Evolutionary conservation across 2,797 vertebrate species (phyloP).

Genomic region (Cuniculus paca): DNA sequence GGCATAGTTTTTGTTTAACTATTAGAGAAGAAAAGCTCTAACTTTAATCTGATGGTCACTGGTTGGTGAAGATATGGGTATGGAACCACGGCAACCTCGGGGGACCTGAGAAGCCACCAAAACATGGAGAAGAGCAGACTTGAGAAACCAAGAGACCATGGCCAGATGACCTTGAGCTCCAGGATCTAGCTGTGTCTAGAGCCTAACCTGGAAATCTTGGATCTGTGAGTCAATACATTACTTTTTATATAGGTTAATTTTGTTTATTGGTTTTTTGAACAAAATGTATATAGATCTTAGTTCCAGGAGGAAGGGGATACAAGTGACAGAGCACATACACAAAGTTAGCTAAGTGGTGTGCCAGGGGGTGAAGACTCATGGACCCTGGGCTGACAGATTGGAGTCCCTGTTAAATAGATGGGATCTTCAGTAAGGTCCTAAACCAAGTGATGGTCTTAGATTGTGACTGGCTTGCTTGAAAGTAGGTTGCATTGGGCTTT

Average conservation of each 20-base stretch:
- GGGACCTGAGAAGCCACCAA: neutral
- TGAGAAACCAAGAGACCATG: neutral
- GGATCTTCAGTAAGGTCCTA: neutral
- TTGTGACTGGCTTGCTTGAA: neutral
- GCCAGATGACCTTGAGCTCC: neutral
- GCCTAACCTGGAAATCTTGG: no score
- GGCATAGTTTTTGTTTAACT: neutral
- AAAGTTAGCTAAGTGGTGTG: neutral
- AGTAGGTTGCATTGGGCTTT: slow-evolving; percentile 26
- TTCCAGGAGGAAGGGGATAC: neutral
- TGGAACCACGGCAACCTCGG: neutral
- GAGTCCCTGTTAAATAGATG: neutral
- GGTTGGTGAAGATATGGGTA: neutral
- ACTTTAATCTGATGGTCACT: neutral
- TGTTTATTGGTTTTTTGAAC: slow-evolving; percentile 20
- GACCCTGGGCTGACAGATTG: neutral
- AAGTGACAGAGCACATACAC: neutral
- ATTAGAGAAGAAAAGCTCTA: neutral
- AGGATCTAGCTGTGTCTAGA: neutral
- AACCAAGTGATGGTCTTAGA: neutral
- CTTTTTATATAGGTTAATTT: neutral
- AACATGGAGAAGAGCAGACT: neutral
- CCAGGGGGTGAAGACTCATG: rapidly evolving
- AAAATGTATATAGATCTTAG: neutral
- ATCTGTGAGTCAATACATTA: neutral